Conservation (phyloP, 2,113 vertebrate species). For the Dolichallabes microphthalmus region DNA sequence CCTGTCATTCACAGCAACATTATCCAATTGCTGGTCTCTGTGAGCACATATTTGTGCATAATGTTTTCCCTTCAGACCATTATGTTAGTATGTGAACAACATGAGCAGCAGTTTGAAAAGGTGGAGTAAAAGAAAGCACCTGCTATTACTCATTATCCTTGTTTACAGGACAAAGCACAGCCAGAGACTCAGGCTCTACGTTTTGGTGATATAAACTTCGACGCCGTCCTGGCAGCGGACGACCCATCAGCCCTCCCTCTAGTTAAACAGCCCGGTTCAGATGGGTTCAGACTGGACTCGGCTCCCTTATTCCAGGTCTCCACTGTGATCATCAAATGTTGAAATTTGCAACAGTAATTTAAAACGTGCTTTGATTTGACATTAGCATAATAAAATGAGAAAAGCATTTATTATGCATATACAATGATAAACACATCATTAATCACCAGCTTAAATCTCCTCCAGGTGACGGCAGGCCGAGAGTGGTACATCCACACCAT, state of each 20-base stretch:
- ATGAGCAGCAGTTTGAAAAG: not conserved
- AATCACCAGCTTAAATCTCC: not conserved
- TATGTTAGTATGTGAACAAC: not conserved
- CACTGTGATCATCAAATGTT: not conserved
- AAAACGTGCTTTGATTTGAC: not conserved
- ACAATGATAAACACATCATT: not conserved
- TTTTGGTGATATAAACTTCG: conserved; percentile 85
- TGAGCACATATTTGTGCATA: not conserved
- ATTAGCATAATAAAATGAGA: not conserved
- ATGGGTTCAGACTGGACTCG: conserved; percentile 91
- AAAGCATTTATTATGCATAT: not conserved
- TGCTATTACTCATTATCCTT: not conserved
- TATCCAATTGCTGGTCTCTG: not conserved
- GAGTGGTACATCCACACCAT: conserved; percentile 95
- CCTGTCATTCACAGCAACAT: not conserved
- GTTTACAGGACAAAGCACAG: conserved; percentile 86
- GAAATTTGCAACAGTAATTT: not conserved
- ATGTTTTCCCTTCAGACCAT: not conserved
- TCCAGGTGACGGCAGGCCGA: conserved; percentile 84
- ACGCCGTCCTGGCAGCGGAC: conserved; percentile 84
- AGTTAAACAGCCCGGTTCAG: conserved; percentile 87
- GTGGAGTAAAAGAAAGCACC: not conserved
- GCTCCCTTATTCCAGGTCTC: conserved; percentile 87
- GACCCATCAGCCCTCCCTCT: conserved; percentile 83
- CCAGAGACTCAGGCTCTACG: conserved; percentile 84